Evolutionary conservation across 2,113 vertebrate genomes (phyloP), one percentile per base, ranked within the genome.

Genomic region (Erpornis zantholeuca): DNA sequence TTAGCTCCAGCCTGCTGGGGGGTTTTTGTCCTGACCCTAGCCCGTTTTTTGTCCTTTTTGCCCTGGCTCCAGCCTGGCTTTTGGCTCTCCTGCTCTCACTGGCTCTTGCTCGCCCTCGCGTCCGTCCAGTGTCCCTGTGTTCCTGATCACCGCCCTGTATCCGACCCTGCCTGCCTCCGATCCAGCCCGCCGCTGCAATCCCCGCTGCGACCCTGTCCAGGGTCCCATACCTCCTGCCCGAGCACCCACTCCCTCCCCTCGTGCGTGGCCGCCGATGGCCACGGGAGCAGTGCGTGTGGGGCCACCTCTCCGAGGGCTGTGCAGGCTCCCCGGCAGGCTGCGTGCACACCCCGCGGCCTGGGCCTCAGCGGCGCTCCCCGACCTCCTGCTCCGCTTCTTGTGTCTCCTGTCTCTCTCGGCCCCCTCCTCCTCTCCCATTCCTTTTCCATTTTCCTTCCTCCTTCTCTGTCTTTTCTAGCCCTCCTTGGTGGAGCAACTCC

Each of bases 111-210:
- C 7, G 3, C 36, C 18, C 27, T 63, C 18, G 4, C 12, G 4
- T 40, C 36, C 29, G 60, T 7, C 27, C 57, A 27, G 57, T 10
- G 23, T 59, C n/a, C 57, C 60, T 61, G 27, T 40, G 38, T 29
- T 17, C 19, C 38, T 40, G 60, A 63, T 27, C 18, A 21, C 8
- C 4, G 12, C 36, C 36, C 36, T 20, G 27, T 6, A 0, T 21
- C 38, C 38, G 21, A 7, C 27, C 38, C 36, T 40, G 27, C 18
- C 60, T 28, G 25, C 36, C 38, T 29, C 27, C 7, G 12, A 40
- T 14, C 27, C 38, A 10, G 27, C 36, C 60, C 3, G 6, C 18
- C 2, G 2, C 60, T 6, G 2, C 4, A 4, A 28, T 40, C 60
- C 36, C 27, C 3, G 4, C 36, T 14, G 36, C 3, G 8, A 61